Evolutionary conservation across 2,888 invertebrate species (phyloP), one percentile per base, ranked within the genome.

Genomic region (Lagria hirta): DNA sequence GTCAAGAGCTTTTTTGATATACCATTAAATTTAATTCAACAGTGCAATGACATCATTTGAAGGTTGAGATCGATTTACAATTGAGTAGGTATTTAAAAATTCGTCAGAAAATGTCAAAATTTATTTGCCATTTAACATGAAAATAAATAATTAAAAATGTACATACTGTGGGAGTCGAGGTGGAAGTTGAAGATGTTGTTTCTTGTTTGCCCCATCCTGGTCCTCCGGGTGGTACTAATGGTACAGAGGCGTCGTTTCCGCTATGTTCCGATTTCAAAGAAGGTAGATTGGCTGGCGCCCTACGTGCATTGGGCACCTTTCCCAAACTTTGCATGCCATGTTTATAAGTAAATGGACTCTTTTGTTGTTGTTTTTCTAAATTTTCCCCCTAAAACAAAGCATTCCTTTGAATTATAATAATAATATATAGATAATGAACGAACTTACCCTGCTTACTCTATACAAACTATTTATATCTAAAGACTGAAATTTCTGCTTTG

Each of bases 251-350:
- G 74, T 86, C 86, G 75, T 83, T 83, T 66, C 83, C 84, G 66
- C 78, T 82, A 69, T 84, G 83, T 81, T 99, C 98, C 73, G 96
- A 93, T 82, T 95, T 98, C 78, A 98, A 78, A 83, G 97, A 98
- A 73, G 98, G 98, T 77, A 98, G 81, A 81, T 97, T 95, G 73
- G 93, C 95, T 75, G 98, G 97, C 79, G 97, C 94, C 75, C 98
- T 88, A 79, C 98, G 88, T 73, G 93, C 92, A 77, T 89, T 90
- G 75, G 91, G 92, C 78, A 97, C 92, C 85, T 97, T 98, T 78
- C 98, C 98, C 86, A 99, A 86, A 80, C 88, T 89, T 88, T 98
- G 98, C 88, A 98, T 92, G 83, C 97, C 97, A 95, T 97, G 95
- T 85, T 96, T 96, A 77, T 91, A 91, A 73, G 87, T 86, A 77